A percentile compares a stretch with the other conserved stretches of the same genome.
Conservation (phyloP, 2,888 invertebrate species). For the Cosmorhoe ocellata region DNA sequence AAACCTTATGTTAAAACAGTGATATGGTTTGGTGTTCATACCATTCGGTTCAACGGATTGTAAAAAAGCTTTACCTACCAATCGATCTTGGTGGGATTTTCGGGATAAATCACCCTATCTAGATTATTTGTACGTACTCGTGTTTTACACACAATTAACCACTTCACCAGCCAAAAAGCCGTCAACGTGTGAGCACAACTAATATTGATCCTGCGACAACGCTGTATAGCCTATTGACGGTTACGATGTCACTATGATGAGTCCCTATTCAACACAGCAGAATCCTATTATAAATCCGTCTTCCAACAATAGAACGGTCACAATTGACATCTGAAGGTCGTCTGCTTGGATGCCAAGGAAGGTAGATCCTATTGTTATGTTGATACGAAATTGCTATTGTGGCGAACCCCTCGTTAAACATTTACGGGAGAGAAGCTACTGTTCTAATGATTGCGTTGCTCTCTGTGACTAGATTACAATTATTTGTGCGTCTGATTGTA, state of each 20-base stretch:
- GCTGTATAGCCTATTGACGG: neutral
- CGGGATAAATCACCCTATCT: too few species aligned
- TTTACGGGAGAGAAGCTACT: conserved; percentile 10
- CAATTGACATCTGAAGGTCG: conserved; percentile 4
- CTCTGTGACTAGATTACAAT: conserved; percentile 24
- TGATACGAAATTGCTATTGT: conserved; percentile 17
- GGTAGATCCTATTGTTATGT: conserved; percentile 5
- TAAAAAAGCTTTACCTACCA: too few species aligned
- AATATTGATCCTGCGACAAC: conserved; percentile 3
- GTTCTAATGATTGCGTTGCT: conserved; percentile 10
- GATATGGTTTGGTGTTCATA: too few species aligned
- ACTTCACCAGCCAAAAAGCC: too few species aligned
- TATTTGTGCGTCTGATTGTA: conserved; percentile 16
- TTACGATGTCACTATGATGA: neutral
- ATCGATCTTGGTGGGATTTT: too few species aligned
- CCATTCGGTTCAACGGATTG: too few species aligned
- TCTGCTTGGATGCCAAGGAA: neutral
- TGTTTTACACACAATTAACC: too few species aligned
- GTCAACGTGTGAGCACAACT: conserved; percentile 23
- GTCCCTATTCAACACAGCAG: neutral
- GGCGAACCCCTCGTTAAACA: conserved; percentile 10
- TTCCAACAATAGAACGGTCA: neutral
- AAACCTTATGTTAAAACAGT: neutral
- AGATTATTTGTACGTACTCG: too few species aligned
- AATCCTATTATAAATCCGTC: neutral